Evolutionary conservation across 1,140 invertebrate species (phyloP).

Genomic region (Calliphora vicina): DNA sequence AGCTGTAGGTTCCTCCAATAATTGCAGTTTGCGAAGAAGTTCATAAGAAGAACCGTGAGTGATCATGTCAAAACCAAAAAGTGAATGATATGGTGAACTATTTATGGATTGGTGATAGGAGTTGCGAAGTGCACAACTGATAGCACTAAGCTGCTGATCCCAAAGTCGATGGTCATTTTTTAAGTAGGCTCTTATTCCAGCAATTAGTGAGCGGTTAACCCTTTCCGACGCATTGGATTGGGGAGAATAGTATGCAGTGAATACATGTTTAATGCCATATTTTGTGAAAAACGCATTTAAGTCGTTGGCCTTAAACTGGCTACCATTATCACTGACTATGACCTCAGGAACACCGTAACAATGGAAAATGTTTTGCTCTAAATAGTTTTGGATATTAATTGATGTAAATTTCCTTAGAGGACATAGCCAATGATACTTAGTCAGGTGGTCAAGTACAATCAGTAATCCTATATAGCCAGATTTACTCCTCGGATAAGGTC

Average conservation of each 20-base stretch:
- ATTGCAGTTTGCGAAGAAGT: constrained; percentile 1
- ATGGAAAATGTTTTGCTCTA: constrained; percentile 17
- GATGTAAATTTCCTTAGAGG: neutral
- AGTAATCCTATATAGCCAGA: constrained; percentile 12
- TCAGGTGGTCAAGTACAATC: constrained; percentile 17
- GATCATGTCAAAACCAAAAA: constrained; percentile 13
- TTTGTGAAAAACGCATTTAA: neutral
- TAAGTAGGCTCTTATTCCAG: constrained; percentile 27
- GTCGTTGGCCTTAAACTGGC: neutral
- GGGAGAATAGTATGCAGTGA: constrained; percentile 15
- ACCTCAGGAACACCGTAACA: neutral
- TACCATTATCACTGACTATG: constrained; percentile 27
- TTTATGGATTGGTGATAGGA: neutral
- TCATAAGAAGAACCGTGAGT: neutral
- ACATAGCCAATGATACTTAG: constrained; percentile 9
- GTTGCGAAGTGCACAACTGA: constrained; percentile 5
- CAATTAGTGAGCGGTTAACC: constrained; percentile 32
- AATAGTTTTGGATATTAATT: neutral
- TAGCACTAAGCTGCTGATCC: too few species aligned
- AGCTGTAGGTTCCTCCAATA: neutral
- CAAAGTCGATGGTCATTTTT: constrained; percentile 15
- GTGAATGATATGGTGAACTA: constrained; percentile 23
- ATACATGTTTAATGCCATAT: constrained; percentile 26
- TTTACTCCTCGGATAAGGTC: constrained; percentile 20
- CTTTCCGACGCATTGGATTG: constrained; percentile 29